Evolutionary conservation across 2,888 invertebrate genomes (phyloP).

Genomic region (Yponomeuta plumbellus): DNA sequence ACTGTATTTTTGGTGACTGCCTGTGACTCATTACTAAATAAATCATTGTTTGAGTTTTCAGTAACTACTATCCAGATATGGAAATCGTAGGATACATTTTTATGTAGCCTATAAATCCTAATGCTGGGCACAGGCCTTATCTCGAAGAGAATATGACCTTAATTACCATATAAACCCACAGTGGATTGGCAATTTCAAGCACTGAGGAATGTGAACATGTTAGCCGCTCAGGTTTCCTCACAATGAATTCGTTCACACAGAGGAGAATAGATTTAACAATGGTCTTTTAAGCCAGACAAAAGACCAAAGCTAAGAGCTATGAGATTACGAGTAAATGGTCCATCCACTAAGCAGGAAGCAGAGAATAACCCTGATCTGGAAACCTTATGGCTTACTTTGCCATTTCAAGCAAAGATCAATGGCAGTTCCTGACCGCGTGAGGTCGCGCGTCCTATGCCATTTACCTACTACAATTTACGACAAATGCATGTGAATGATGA

Average conservation of each 20-base stretch:
- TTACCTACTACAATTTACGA: background rate
- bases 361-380: background rate
- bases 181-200: too few species aligned
- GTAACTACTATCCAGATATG: background rate
- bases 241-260: too few species aligned
- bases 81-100: background rate
- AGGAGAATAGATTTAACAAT: too few species aligned
- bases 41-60: background rate
- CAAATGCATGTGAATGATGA: constrained; percentile 7
- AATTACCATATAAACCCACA: too few species aligned
- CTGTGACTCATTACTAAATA: background rate
- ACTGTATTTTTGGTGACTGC: background rate
- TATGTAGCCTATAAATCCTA: background rate
- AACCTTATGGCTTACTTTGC: constrained; percentile 43
- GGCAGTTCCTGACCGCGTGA: background rate
- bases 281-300: too few species aligned
- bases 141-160: too few species aligned
- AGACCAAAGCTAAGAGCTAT: background rate
- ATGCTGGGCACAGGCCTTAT: background rate
- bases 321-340: background rate
- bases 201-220: too few species aligned
- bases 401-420: constrained; percentile 32
- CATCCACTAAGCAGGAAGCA: background rate
- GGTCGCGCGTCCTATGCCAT: constrained; percentile 2
- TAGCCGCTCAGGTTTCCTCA: too few species aligned